phyloP scores from a whole-genome alignment of 2,888 invertebrate genomes.

The Meloe dianella region DNA sequence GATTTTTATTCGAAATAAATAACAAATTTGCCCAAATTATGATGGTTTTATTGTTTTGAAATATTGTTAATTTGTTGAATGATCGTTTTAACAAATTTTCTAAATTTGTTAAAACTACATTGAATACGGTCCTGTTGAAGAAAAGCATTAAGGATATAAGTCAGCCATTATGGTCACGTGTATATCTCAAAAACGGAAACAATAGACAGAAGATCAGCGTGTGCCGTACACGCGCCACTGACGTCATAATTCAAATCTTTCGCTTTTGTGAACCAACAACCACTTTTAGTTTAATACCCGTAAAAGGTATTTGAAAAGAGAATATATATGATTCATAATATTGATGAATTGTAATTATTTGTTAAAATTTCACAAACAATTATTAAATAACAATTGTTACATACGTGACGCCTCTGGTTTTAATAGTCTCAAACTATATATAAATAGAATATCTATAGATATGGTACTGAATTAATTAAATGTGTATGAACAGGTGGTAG shows the following conservation, averaged over 20 bases:
- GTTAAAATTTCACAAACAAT: slow-evolving; percentile 6
- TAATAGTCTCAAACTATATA: background rate
- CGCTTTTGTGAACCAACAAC: slow-evolving; percentile 43
- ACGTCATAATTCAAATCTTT: slow-evolving; percentile 53
- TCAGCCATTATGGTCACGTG: slow-evolving; percentile 53
- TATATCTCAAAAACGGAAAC: slow-evolving; percentile 51
- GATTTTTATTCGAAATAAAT: background rate
- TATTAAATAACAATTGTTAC: background rate
- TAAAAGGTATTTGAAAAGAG: slow-evolving; percentile 47
- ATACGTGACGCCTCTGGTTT: background rate
- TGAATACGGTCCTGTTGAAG: slow-evolving; percentile 31
- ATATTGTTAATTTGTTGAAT: background rate
- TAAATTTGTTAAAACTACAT: background rate
- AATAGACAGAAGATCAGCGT: slow-evolving; percentile 51
- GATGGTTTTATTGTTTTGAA: background rate
- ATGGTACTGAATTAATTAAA: slow-evolving; percentile 9
- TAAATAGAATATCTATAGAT: background rate
- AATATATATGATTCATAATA: slow-evolving; percentile 45
- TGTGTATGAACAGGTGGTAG: slow-evolving; percentile 13
- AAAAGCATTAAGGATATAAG: slow-evolving; percentile 42
- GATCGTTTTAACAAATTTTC: background rate
- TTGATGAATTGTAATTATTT: slow-evolving; percentile 34
- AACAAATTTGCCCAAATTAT: too few species aligned
- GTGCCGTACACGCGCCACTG: slow-evolving; percentile 49
- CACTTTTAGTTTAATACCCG: slow-evolving; percentile 43